Percentiles rank a stretch among this genome's conserved stretches.
Evolutionary conservation across 2,113 vertebrate species (phyloP).

Genomic region (Sander vitreus): DNA sequence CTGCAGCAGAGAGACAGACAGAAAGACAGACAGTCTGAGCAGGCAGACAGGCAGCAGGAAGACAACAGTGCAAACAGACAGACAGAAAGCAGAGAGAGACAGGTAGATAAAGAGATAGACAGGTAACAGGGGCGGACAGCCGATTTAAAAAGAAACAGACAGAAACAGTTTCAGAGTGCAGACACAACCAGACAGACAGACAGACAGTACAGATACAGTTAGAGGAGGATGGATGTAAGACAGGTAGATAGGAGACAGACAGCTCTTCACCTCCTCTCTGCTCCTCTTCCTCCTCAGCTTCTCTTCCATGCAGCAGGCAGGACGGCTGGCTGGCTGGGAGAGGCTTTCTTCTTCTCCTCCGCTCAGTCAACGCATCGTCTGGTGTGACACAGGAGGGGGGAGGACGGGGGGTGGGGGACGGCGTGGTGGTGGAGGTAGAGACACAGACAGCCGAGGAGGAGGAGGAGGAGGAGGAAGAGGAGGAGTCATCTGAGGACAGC

Average conservation of each 20-base stretch:
- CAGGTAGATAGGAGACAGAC: constrained; percentile 37
- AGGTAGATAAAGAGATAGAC: constrained; percentile 6
- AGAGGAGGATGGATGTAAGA: constrained; percentile 16
- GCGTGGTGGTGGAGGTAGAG: constrained; percentile 60
- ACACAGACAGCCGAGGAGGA: constrained; percentile 74
- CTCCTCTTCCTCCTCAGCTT: constrained; percentile 62
- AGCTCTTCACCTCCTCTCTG: constrained; percentile 71
- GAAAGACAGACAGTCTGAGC: constrained; percentile 8
- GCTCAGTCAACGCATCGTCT: constrained; percentile 86
- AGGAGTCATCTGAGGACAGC: constrained; percentile 87
- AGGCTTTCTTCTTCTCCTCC: constrained; percentile 76
- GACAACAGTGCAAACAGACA: neutral
- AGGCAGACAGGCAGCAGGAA: neutral
- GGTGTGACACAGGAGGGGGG: constrained; percentile 78
- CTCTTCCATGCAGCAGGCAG: constrained; percentile 73
- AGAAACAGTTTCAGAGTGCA: neutral
- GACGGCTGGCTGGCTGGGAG: constrained; percentile 67
- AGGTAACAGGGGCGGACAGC: neutral
- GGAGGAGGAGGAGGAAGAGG: constrained; percentile 67
- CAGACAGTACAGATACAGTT: constrained; percentile 17
- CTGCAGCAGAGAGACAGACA: constrained; percentile 26
- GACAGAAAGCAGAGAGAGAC: neutral
- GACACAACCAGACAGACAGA: constrained; percentile 5
- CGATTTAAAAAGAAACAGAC: neutral
- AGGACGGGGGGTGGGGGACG: neutral